Evolutionary conservation across 2,888 invertebrate species (phyloP).

Genomic region (Xiphydria camelus): DNA sequence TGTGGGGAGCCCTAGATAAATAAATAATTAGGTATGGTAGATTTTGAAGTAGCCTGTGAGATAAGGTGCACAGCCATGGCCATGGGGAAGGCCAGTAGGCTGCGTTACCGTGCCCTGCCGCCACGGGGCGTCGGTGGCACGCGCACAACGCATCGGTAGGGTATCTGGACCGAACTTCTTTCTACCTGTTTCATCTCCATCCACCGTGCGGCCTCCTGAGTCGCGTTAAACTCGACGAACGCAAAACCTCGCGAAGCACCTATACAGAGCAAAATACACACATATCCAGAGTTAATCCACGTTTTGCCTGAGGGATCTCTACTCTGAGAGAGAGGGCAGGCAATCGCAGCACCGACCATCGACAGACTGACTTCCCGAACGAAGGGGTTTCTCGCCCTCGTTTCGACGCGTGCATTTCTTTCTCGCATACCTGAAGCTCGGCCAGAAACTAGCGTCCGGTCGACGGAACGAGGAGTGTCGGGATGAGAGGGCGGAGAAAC

Average conservation of each 20-base stretch:
- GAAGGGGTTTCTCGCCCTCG: conserved; percentile 44
- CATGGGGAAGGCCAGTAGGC: conserved; percentile 50
- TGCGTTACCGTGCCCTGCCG: conserved; percentile 55
- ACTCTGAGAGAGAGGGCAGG: conserved; percentile 57
- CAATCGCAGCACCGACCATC: conserved; percentile 58
- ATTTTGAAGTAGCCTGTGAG: conserved; percentile 55
- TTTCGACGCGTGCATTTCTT: conserved; percentile 38
- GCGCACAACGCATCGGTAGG: conserved; percentile 54
- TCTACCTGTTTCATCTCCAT: conserved; percentile 89
- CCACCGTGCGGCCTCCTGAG: conserved; percentile 86
- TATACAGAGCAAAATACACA: conserved; percentile 76
- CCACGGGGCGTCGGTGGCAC: conserved; percentile 57
- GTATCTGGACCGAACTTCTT: conserved; percentile 53
- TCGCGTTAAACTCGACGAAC: conserved; percentile 89
- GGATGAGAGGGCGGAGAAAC: too few relatives aligned
- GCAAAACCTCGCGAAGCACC: conserved; percentile 82
- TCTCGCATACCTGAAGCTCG: conserved; percentile 43
- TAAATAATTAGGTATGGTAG: conserved; percentile 41
- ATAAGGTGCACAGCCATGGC: conserved; percentile 55
- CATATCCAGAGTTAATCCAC: conserved; percentile 59
- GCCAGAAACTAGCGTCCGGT: conserved; percentile 30
- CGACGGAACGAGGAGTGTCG: conserved; percentile 7
- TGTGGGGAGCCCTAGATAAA: conserved; percentile 19
- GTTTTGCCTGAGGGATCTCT: conserved; percentile 56
- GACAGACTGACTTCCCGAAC: conserved; percentile 52